phyloP scores from a whole-genome alignment of 2,888 invertebrate species.

The Iselma pallidipennis region DNA sequence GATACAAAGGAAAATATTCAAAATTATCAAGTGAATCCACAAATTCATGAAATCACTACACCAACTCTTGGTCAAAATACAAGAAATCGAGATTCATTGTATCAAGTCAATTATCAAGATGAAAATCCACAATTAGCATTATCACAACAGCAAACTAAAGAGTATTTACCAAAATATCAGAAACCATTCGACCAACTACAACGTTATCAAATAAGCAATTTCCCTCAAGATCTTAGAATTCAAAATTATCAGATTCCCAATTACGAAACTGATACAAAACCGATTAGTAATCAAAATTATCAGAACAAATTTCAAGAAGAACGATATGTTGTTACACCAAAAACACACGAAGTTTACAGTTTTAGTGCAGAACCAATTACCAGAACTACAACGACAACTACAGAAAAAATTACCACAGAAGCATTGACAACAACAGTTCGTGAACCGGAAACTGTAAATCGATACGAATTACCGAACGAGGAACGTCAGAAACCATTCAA shows the following conservation, averaged over 20 bases:
- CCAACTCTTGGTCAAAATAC: too few species aligned
- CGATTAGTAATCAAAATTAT: slow-evolving; percentile 8
- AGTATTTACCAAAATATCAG: not conserved
- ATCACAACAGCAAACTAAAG: not conserved
- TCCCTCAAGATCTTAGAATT: not conserved
- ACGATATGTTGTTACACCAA: not conserved
- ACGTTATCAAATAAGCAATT: slow-evolving; percentile 5
- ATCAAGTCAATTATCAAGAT: not conserved
- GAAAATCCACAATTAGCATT: not conserved
- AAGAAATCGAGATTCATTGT: too few species aligned
- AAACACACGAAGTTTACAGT: slow-evolving; percentile 8
- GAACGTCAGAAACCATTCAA: not conserved
- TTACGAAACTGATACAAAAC: not conserved
- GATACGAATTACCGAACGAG: not conserved
- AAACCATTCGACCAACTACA: not conserved
- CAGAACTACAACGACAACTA: slow-evolving; percentile 7
- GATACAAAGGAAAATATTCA: not conserved
- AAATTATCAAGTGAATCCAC: slow-evolving; percentile 6
- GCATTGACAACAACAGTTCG: not conserved
- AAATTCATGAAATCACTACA: not conserved
- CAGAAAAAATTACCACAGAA: not conserved
- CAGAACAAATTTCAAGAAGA: not conserved
- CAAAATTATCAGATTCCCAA: slow-evolving; percentile 5
- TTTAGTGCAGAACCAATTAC: slow-evolving; percentile 1
- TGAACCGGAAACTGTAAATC: not conserved